phyloP scores from a whole-genome alignment of 2,113 vertebrate genomes.

The Ceyx cyanopectus region DNA sequence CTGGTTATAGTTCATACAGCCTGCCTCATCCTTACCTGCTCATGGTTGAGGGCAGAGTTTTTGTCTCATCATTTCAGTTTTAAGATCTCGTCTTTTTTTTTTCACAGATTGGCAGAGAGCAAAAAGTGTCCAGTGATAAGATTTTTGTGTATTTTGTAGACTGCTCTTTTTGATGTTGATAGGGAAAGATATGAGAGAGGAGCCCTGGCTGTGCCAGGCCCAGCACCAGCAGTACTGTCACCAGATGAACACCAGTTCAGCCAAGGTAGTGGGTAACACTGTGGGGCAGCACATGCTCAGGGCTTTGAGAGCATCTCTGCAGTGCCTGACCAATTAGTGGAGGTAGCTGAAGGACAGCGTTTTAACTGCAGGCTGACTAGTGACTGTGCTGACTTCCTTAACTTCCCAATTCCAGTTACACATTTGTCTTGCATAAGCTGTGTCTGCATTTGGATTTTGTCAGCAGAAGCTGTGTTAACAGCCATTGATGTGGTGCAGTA shows the following conservation, averaged over 20 bases:
- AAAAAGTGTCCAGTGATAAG: background rate
- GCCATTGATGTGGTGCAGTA: background rate
- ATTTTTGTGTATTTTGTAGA: background rate
- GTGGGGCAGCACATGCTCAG: background rate
- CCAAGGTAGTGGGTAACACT: fast-evolving
- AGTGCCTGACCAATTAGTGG: fast-evolving
- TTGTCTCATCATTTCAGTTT: background rate
- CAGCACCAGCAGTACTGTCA: background rate
- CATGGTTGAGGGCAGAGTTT: background rate
- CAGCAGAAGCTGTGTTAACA: background rate
- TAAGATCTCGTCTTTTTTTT: background rate
- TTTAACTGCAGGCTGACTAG: background rate
- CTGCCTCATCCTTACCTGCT: background rate
- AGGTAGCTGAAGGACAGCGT: background rate
- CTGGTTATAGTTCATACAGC: background rate
- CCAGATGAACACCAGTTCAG: background rate
- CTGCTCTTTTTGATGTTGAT: background rate
- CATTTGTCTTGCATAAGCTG: fast-evolving
- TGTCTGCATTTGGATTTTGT: background rate
- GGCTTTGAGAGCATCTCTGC: background rate
- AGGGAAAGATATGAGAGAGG: background rate
- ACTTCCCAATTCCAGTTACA: background rate
- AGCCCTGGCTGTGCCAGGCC: fast-evolving
- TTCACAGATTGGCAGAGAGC: background rate
- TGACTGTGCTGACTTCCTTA: background rate